These are phyloP conservation scores for Malacoctenus gilli DNA, from an alignment of 2,797 vertebrate species.

Conservation along the genomic window DNA sequence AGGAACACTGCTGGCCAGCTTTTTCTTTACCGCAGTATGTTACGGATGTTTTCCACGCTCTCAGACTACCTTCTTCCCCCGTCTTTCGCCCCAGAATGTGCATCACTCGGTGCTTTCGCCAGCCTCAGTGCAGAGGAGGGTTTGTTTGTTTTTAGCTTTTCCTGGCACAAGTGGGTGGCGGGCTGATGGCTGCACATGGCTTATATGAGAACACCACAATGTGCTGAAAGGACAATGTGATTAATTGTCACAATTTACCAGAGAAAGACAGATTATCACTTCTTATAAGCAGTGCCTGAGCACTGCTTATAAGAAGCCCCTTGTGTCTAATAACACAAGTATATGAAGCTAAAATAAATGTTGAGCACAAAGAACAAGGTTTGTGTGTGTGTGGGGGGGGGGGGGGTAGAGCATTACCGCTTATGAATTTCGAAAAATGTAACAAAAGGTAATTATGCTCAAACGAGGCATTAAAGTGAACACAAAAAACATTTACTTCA, in stretches of 20 bases:
- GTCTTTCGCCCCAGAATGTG: conserved; percentile 14
- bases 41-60: conserved; percentile 5
- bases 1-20: conserved; percentile 1
- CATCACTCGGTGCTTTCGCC: conserved; percentile 5
- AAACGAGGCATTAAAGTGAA: no score
- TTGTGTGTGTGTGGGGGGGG: no score
- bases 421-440: no score
- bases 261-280: not conserved
- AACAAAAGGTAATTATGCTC: no score
- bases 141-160: conserved; percentile 51
- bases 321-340: no score
- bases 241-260: conserved; percentile 11
- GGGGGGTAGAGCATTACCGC: no score
- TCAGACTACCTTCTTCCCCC: conserved; percentile 4
- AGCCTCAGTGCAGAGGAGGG: conserved; percentile 28
- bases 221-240: conserved; percentile 3
- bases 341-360: no score
- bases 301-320: no score
- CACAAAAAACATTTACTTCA: no score
- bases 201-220: conserved; percentile 28
- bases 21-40: conserved; percentile 1
- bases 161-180: conserved; percentile 32
- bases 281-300: not conserved
- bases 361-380: no score
- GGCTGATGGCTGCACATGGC: conserved; percentile 24